Base-by-base conservation (phyloP, 2,797 vertebrate genomes). In the Gila robusta region DNA sequence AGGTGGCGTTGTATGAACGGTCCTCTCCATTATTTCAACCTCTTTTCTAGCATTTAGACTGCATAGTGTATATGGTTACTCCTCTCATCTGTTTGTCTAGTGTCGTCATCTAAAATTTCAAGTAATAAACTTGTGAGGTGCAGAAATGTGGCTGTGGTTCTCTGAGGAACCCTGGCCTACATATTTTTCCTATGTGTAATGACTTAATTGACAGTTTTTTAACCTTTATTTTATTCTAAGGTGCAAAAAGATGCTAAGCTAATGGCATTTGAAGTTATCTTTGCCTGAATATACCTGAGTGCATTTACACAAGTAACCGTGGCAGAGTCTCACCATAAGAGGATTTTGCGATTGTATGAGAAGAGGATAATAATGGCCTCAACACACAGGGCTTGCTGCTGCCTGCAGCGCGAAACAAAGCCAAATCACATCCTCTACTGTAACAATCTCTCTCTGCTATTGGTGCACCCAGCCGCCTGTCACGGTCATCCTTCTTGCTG, bases 251-350 rank as follows among this genome's bases (percentile, higher is more conserved):
- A 74, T 84, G 81, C 70, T 86, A 66, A 79, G 70, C 37, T 83
- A 56, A 81, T 67, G 49, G 71, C 72, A 47, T 67, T 89, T 78
- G 66, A 87, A 85, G 67, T 83, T 88, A 89, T 91, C 88, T 90
- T 90, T 87, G 67, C 87, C 89, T 90, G 90, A 92, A 90, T 91
- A 92, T 91, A 92, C 90, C 90, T 91, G 89, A 90, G 86, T 87
- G 83, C 32, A 85, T 89, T 78, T 83, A 86, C 86, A 80, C 88
- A 89, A 81, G 35, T 83, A 35, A 85, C 72, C 67, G 32, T 83
- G 81, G 85, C 79, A 88, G 67, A 88, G 79, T 89, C 82, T 84
- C 70, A 82, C 69, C 76, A 62, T 73, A 83, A 79, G 77, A 86
- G 39, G 69, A 81, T 82, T 87, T 88, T 84, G 76, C 81, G 47